phyloP scores from a whole-genome alignment of 2,888 invertebrate species.

The Ditula angustiorana region DNA sequence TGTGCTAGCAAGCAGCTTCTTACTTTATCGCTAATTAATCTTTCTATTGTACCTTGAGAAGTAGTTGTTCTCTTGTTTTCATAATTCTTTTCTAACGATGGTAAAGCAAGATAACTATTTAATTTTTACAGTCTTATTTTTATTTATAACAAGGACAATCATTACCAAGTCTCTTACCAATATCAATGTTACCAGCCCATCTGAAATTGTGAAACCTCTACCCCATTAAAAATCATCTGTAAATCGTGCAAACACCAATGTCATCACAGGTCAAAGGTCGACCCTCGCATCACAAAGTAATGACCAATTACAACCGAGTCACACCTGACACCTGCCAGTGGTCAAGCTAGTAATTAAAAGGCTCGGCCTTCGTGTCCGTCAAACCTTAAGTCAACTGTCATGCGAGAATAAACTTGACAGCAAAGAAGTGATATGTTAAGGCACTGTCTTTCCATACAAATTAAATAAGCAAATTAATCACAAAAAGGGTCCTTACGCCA shows the following conservation, averaged over 20 bases:
- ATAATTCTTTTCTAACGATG: no score
- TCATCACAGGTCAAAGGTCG: slow-evolving; percentile 22
- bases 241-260: slow-evolving; percentile 20
- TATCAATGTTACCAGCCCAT: background rate
- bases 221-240: slow-evolving; percentile 13
- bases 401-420: background rate
- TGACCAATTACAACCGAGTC: slow-evolving; percentile 31
- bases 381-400: slow-evolving; percentile 32
- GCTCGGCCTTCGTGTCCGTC: slow-evolving; percentile 33
- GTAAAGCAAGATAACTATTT: no score
- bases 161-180: background rate
- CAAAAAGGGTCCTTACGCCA: no score
- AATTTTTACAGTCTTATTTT: no score
- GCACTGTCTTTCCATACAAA: background rate
- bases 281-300: slow-evolving; percentile 25
- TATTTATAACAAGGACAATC: no score
- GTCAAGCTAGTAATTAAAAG: slow-evolving; percentile 28
- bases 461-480: no score
- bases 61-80: no score
- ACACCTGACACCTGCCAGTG: slow-evolving; percentile 32
- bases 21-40: no score
- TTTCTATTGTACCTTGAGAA: no score
- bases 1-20: no score
- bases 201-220: slow-evolving; percentile 3
- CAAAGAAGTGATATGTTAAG: background rate